Evolutionary conservation across 2,888 invertebrate species (phyloP), one percentile per base, ranked within the genome.

Genomic region (Monopis laevigella): DNA sequence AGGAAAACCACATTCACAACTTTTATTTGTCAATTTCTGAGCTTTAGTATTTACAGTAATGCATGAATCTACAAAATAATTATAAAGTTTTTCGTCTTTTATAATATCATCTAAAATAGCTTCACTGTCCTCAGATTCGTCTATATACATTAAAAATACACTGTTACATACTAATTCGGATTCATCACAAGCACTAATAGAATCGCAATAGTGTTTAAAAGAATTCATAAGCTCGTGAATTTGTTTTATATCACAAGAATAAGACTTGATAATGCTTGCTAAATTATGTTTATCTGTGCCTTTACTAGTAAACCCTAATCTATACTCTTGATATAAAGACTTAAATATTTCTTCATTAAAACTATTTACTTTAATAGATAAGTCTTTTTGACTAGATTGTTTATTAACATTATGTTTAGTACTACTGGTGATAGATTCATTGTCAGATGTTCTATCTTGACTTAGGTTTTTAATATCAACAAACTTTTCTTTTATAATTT

Each of bases 1-100:
- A 1, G 86, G 86, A 54, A 81, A 86, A 6, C 84, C 83, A 53
- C 88, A 88, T 42, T 69, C 67, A 52, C 88, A 88, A 32, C 80
- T 80, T 3, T 67, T 53, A 51, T 68, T 71, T n/a, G 59, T 56
- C 1, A 62, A 52, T 51, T 56, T 74, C 53, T 68, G 68, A 18
- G 62, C 69, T 36, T 75, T 70, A 40, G 65, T 54, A 62, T 85
- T 84, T 1, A 84, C 68, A 41, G 82, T 82, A 51, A 85, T 65
- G 58, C 87, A 87, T 1, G 84, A 83, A 43, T 82, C 77, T 2
- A 78, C 75, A 48, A 85, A 78, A 59, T 82, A 85, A 51, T 75
- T 68, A 45, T 82, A 82, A 29, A 82, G 50, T 5, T 53, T 54
- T 48, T 77, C 74, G 42, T 82, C 65, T 14, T 62, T 58, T 41